Evolutionary conservation across 2,888 invertebrate species (phyloP).

Genomic region (Harpalus rufipes): DNA sequence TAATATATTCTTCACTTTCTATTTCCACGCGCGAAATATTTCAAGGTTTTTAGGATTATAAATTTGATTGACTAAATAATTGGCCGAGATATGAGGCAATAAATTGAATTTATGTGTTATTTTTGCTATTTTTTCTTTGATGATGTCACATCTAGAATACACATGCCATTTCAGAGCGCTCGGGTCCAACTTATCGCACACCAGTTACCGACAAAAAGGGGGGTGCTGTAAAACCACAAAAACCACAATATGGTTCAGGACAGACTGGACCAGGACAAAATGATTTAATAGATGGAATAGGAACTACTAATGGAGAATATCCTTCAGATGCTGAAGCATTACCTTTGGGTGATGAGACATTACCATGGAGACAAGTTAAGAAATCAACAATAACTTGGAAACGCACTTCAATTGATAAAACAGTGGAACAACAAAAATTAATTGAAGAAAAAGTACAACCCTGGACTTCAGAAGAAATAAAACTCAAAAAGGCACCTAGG

Average conservation of each 20-base stretch:
- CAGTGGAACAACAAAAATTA: constrained; percentile 78
- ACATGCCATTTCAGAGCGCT: constrained; percentile 77
- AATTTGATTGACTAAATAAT: constrained; percentile 1
- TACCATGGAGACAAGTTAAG: constrained; percentile 78
- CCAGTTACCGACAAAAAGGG: constrained; percentile 76
- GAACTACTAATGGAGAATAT: constrained; percentile 72
- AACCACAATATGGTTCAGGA: constrained; percentile 73
- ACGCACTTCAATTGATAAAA: constrained; percentile 72
- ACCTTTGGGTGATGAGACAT: constrained; percentile 79
- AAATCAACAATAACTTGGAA: constrained; percentile 68
- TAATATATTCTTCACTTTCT: constrained; percentile 13
- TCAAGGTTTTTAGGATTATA: constrained; percentile 3
- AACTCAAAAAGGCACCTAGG: constrained; percentile 78
- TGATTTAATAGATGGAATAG: constrained; percentile 71
- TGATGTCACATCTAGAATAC: constrained; percentile 10
- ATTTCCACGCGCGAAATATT: background rate
- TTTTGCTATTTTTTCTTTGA: constrained; percentile 7
- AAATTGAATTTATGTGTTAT: constrained; percentile 6
- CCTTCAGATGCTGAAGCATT: constrained; percentile 76
- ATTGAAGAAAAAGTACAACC: constrained; percentile 76
- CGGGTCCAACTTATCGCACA: constrained; percentile 77
- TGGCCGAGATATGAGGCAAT: background rate
- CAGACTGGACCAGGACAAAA: constrained; percentile 75
- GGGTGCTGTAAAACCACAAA: constrained; percentile 70
- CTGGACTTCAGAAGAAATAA: constrained; percentile 84